phyloP scores from a whole-genome alignment of 2,888 invertebrate genomes.

The Boloria euphrosyne region DNA sequence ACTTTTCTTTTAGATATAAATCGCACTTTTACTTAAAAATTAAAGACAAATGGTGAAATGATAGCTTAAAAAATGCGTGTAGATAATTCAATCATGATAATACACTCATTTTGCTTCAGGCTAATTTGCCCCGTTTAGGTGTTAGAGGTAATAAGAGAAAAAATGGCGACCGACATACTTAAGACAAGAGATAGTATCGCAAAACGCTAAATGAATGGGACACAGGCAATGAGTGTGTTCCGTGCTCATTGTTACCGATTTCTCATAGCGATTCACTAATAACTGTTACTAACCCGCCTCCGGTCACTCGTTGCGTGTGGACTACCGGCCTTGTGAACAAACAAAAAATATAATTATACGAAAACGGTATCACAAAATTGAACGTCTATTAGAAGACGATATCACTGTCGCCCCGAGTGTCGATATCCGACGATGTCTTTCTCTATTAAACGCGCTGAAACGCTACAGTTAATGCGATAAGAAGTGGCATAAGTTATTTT shows the following conservation, averaged over 20 bases:
- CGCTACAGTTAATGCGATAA: conserved; percentile 37
- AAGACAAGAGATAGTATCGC: conserved; percentile 63
- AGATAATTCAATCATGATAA: conserved; percentile 73
- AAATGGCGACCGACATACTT: conserved; percentile 66
- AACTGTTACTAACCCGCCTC: conserved; percentile 71
- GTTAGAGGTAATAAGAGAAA: conserved; percentile 56
- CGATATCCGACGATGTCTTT: conserved; percentile 52
- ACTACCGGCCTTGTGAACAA: conserved; percentile 63
- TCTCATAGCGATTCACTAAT: conserved; percentile 76
- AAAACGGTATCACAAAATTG: conserved; percentile 76
- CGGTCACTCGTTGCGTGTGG: conserved; percentile 64
- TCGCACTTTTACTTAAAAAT: conserved; percentile 8
- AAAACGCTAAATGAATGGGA: conserved; percentile 74
- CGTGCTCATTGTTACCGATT: conserved; percentile 78
- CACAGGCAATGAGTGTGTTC: conserved; percentile 69
- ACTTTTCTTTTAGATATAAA: neutral
- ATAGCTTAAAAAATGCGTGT: conserved; percentile 57
- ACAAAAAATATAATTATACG: conserved; percentile 74
- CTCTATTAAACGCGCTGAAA: conserved; percentile 35
- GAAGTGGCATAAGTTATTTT: conserved; percentile 40
- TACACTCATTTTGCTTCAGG: conserved; percentile 54
- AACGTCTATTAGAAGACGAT: conserved; percentile 59
- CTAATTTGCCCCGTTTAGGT: conserved; percentile 65
- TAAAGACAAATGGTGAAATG: conserved; percentile 52
- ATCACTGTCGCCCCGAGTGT: conserved; percentile 59